phyloP scores from a whole-genome alignment of 35 echinoderm and acorn worm genomes.

The Patiria miniata region DNA sequence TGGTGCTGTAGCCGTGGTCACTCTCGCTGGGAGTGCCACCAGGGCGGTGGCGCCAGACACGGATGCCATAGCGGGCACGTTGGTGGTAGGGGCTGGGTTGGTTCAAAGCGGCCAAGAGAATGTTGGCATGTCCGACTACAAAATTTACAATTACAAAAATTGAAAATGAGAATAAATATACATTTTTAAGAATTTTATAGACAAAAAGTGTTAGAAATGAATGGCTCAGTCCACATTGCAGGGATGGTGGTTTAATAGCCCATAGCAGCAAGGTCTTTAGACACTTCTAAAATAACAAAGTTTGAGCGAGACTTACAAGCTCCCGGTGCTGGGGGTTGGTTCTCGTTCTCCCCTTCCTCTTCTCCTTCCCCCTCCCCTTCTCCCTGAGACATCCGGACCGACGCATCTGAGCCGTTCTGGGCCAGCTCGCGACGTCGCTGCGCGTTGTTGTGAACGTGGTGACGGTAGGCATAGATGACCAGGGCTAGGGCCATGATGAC shows the following conservation, averaged over 20 bases:
- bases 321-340: conserved; percentile 60
- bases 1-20: conserved; percentile 99
- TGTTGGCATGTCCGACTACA: conserved; percentile 88
- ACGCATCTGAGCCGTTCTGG: conserved; percentile 77
- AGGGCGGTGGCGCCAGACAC: conserved; percentile 78
- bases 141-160: conserved; percentile 8
- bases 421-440: conserved; percentile 80
- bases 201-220: not conserved
- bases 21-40: conserved; percentile 88
- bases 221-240: too few species aligned
- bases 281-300: too few species aligned
- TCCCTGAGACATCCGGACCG: conserved; percentile 86
- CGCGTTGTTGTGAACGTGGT: conserved; percentile 85
- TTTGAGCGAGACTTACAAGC: conserved; percentile 54
- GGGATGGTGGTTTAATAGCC: too few species aligned
- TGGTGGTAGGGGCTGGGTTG: conserved; percentile 94
- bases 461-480: conserved; percentile 89
- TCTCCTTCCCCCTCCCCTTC: conserved; percentile 75
- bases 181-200: not conserved
- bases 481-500: conserved; percentile 83
- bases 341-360: conserved; percentile 51
- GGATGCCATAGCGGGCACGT: conserved; percentile 66
- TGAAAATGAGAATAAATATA: not conserved
- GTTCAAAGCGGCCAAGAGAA: conserved; percentile 84
- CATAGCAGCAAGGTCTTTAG: too few species aligned